A percentile compares a stretch with the other conserved stretches of the same genome.
phyloP scores from a whole-genome alignment of 1,140 invertebrate species.

The Mamestra configurata region DNA sequence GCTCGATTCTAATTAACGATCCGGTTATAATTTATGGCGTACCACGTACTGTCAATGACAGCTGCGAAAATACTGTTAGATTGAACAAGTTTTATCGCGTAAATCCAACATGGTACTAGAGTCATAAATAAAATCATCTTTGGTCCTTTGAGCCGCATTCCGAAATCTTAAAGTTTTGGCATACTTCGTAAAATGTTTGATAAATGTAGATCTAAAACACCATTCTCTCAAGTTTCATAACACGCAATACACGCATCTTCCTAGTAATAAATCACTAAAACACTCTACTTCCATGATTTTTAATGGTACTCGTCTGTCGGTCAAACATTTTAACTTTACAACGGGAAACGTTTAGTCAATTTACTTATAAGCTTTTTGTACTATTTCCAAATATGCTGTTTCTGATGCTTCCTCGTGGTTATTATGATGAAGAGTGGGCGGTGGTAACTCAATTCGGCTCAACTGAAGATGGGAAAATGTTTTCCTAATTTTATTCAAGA shows the following conservation, averaged over 20 bases:
- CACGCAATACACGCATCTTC: neutral
- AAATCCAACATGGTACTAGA: neutral
- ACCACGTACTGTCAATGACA: neutral
- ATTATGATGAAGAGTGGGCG: conserved; percentile 16
- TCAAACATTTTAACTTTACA: conserved; percentile 46
- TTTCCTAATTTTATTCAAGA: no score
- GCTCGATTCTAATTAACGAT: conserved; percentile 16
- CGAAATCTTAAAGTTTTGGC: neutral
- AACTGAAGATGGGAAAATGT: neutral
- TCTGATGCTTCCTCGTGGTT: neutral
- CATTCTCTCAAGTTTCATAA: neutral
- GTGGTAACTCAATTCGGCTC: neutral
- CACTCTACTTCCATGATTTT: conserved; percentile 3
- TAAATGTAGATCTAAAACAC: neutral
- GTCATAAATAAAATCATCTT: neutral
- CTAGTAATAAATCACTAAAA: conserved; percentile 33
- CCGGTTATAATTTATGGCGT: conserved; percentile 15
- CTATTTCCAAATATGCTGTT: conserved; percentile 59
- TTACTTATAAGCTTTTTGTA: conserved; percentile 54
- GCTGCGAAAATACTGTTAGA: neutral
- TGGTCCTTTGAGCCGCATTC: neutral
- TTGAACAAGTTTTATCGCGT: neutral
- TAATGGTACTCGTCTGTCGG: conserved; percentile 34
- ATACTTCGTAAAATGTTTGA: neutral
- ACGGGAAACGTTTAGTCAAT: conserved; percentile 54